Evolutionary conservation across 2,888 invertebrate genomes (phyloP).

Genomic region (Lomographa bimaculata): DNA sequence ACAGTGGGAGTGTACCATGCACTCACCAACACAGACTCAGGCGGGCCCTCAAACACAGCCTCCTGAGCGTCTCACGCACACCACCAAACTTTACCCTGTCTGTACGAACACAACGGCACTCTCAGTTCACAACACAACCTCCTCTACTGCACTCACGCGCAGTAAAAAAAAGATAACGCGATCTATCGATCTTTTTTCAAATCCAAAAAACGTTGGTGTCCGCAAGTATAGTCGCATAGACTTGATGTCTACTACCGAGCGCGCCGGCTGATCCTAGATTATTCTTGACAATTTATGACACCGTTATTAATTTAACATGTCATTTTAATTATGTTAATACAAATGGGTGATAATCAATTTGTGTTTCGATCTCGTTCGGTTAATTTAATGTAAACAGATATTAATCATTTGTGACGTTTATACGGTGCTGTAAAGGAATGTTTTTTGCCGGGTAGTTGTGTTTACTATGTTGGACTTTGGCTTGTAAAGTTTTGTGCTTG

Average conservation of each 20-base stretch:
- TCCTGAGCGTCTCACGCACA: constrained; percentile 66
- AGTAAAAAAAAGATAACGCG: constrained; percentile 80
- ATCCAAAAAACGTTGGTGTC: constrained; percentile 63
- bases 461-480: constrained; percentile 43
- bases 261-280: constrained; percentile 59
- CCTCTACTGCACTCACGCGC: constrained; percentile 83
- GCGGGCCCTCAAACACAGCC: constrained; percentile 60
- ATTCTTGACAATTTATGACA: constrained; percentile 72
- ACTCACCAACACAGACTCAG: constrained; percentile 67
- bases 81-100: constrained; percentile 53
- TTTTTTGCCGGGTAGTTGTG: constrained; percentile 50
- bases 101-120: constrained; percentile 77
- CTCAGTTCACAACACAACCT: constrained; percentile 80
- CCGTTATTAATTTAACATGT: constrained; percentile 78
- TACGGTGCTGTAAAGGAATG: constrained; percentile 59
- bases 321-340: constrained; percentile 80
- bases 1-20: constrained; percentile 74
- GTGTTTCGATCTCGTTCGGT: constrained; percentile 68
- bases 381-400: constrained; percentile 79
- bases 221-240: constrained; percentile 69
- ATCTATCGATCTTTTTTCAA: constrained; percentile 81
- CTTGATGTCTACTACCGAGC: constrained; percentile 68
- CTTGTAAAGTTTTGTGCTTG: constrained; percentile 39
- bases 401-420: constrained; percentile 75
- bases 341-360: constrained; percentile 78